Conservation (phyloP, 2,113 vertebrate species). For the Fregetta grallaria region DNA sequence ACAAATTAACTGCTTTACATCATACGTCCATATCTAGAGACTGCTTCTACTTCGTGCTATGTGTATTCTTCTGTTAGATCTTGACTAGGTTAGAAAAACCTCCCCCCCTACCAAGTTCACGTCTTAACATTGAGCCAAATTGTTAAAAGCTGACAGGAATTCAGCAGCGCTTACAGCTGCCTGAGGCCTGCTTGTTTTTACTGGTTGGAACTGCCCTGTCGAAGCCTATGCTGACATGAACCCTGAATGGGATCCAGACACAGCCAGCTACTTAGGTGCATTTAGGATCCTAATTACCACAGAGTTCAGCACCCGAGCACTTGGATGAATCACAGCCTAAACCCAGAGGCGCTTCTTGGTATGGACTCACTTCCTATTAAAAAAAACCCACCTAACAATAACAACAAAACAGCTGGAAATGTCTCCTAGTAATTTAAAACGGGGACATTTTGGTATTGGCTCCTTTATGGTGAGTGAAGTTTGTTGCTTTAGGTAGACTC, state of each 20-base stretch:
- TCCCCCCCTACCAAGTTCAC: background rate
- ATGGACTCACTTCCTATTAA: background rate
- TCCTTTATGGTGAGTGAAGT: background rate
- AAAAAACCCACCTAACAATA: background rate
- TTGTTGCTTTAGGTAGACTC: background rate
- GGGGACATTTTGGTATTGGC: background rate
- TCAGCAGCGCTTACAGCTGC: background rate
- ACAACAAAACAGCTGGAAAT: background rate
- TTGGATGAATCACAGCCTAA: background rate
- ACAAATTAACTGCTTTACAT: background rate
- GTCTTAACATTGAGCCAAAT: background rate
- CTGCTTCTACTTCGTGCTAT: background rate
- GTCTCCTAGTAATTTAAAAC: background rate
- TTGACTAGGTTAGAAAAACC: background rate
- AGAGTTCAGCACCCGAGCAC: background rate
- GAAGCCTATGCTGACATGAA: background rate
- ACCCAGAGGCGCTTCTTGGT: background rate
- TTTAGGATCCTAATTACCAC: background rate
- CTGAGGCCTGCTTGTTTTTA: background rate
- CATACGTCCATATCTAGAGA: fast-evolving
- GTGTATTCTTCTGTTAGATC: background rate
- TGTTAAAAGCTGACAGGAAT: background rate
- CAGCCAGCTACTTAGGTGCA: background rate
- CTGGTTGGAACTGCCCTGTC: background rate
- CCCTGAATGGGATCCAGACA: background rate